These are phyloP conservation scores for Lepidocyrtinus sp. DNA, from an alignment of 2,888 invertebrate genomes.

Conservation along the genomic window DNA sequence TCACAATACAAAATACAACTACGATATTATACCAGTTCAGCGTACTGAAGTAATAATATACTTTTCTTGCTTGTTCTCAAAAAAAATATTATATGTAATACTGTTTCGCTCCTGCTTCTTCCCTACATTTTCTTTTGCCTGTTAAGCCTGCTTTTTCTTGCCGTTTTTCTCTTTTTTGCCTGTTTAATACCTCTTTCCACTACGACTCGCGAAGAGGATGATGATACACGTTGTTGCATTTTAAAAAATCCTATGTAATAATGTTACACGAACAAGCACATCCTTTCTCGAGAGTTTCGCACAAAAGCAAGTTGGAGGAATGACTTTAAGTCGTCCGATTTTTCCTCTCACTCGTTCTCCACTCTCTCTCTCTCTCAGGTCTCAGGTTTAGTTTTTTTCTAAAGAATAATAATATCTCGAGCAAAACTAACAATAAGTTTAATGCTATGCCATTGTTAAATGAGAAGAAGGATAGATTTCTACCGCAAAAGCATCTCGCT, in stretches of 20 bases:
- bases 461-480: too few species aligned
- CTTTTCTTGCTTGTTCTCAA: conserved; percentile 10
- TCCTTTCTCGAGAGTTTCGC: conserved; percentile 46
- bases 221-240: neutral
- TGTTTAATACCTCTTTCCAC: neutral
- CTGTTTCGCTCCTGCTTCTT: neutral
- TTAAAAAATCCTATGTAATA: too few species aligned
- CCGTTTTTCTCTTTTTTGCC: conserved; percentile 11
- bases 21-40: neutral
- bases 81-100: neutral
- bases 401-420: too few species aligned
- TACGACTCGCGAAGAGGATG: neutral
- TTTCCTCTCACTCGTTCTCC: conserved; percentile 5
- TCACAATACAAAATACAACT: neutral
- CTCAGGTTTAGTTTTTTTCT: too few species aligned
- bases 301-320: conserved; percentile 34
- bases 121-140: neutral
- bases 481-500: too few species aligned
- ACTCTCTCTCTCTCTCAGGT: too few species aligned
- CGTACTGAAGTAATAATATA: neutral
- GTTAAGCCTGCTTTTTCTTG: neutral
- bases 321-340: conserved; percentile 33
- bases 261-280: neutral
- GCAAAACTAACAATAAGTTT: too few species aligned
- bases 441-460: too few species aligned